Evolutionary conservation across 1,140 invertebrate genomes (phyloP).

Genomic region (Drosophila navojoa): DNA sequence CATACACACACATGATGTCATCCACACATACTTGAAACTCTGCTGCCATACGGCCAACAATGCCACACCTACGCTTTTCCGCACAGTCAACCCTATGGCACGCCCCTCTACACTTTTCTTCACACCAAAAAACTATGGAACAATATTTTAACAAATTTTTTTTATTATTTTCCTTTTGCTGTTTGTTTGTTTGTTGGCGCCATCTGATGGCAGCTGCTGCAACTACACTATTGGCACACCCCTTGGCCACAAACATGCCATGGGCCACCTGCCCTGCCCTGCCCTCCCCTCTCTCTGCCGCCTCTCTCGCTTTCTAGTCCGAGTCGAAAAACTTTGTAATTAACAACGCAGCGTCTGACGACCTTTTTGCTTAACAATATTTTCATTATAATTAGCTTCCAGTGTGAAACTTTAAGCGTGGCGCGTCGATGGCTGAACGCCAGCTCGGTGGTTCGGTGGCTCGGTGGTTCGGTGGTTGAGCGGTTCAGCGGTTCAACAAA

Average conservation of each 20-base stretch:
- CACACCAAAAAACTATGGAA: constrained; percentile 31
- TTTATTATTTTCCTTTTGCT: constrained; percentile 22
- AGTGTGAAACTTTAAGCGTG: constrained; percentile 15
- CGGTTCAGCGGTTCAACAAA: constrained; percentile 25
- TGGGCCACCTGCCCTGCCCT: background rate
- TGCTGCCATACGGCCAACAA: background rate
- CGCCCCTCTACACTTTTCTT: background rate
- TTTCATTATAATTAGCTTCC: constrained; percentile 49
- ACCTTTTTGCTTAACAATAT: constrained; percentile 48
- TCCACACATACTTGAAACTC: constrained; percentile 8
- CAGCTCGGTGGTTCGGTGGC: constrained; percentile 13
- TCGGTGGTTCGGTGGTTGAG: constrained; percentile 19
- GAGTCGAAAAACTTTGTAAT: constrained; percentile 51
- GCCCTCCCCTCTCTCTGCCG: background rate
- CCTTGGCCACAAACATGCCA: background rate
- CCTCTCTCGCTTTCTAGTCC: background rate
- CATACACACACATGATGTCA: background rate
- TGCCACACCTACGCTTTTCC: background rate
- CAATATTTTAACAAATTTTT: constrained; percentile 41
- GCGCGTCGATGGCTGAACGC: constrained; percentile 19
- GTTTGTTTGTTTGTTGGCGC: constrained; percentile 6
- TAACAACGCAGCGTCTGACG: constrained; percentile 43
- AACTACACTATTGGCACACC: constrained; percentile 13
- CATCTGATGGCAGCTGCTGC: constrained; percentile 27
- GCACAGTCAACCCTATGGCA: background rate